Conservation (phyloP, 92 coral and sea anemone genomes). For the Hydrozoanthus gracilis region DNA sequence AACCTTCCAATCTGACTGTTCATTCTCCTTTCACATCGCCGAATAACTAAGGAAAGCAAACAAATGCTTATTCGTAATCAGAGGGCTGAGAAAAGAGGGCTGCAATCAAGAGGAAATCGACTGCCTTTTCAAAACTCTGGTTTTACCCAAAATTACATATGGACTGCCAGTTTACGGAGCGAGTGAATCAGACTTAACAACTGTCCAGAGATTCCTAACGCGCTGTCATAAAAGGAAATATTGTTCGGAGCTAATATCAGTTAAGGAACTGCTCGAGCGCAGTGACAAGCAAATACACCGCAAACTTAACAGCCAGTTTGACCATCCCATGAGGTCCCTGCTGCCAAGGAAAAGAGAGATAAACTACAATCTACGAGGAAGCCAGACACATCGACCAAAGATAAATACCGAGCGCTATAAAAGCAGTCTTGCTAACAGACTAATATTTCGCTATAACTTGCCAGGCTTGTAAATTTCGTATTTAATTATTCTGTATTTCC, state of each 20-base stretch:
- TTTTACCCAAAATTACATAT: background rate
- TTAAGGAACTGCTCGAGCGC: background rate
- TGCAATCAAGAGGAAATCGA: background rate
- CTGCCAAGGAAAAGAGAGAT: too few relatives aligned
- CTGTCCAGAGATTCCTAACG: background rate
- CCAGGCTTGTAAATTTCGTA: too few relatives aligned
- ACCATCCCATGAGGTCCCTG: slow-evolving; percentile 1
- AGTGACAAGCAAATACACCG: background rate
- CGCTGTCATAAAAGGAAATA: background rate
- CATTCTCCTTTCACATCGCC: slow-evolving; percentile 6
- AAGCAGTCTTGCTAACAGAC: background rate
- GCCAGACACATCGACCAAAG: too few relatives aligned
- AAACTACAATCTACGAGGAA: too few relatives aligned
- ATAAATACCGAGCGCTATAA: background rate
- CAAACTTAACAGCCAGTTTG: background rate
- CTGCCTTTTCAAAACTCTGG: background rate
- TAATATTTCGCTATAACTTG: too few relatives aligned
- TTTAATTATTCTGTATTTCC: too few relatives aligned
- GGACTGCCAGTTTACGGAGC: background rate
- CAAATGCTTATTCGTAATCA: slow-evolving; percentile 1
- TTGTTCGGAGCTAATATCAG: background rate
- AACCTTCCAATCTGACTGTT: slow-evolving; percentile 8
- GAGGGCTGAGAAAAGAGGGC: slow-evolving; percentile 11
- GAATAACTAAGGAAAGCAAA: slow-evolving; percentile 7
- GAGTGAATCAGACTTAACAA: background rate